Percentiles rank a stretch among this genome's conserved stretches.
phyloP scores from a whole-genome alignment of 2,888 invertebrate genomes.

The Anoplius nigerrimus region DNA sequence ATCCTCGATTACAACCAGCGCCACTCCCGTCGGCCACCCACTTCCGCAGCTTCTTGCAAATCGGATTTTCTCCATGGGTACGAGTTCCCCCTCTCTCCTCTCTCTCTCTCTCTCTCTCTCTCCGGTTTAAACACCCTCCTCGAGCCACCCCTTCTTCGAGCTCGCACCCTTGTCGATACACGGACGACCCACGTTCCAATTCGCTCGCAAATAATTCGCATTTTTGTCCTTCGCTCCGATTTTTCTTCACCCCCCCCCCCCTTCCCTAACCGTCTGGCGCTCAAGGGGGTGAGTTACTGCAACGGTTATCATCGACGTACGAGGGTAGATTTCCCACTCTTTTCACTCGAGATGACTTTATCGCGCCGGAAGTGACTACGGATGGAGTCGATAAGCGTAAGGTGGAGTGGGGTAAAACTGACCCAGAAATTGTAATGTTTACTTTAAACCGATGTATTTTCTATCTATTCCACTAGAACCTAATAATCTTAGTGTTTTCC shows the following conservation, averaged over 20 bases:
- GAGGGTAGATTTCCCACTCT: too few relatives aligned
- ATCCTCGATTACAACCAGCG: conserved; percentile 21
- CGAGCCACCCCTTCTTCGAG: background rate
- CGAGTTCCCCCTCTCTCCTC: background rate
- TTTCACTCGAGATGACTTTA: too few relatives aligned
- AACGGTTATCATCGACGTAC: too few relatives aligned
- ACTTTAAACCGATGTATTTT: too few relatives aligned
- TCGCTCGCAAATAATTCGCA: background rate
- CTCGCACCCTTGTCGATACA: background rate
- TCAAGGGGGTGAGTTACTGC: too few relatives aligned
- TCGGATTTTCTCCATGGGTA: conserved; percentile 23
- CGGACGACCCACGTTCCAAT: conserved; percentile 8
- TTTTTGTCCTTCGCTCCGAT: background rate
- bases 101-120: background rate
- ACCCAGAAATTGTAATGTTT: too few relatives aligned
- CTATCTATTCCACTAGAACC: too few relatives aligned
- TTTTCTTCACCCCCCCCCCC: background rate
- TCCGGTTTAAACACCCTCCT: background rate
- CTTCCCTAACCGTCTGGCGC: too few relatives aligned
- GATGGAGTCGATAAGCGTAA: too few relatives aligned
- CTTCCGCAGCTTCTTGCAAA: conserved; percentile 27
- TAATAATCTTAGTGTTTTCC: too few relatives aligned
- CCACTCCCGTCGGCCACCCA: conserved; percentile 5
- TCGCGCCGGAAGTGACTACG: too few relatives aligned
- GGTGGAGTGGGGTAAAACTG: too few relatives aligned